These are phyloP conservation scores for Myotis davidii DNA, from an alignment of 2,113 vertebrate species.

Conservation along the genomic window DNA sequence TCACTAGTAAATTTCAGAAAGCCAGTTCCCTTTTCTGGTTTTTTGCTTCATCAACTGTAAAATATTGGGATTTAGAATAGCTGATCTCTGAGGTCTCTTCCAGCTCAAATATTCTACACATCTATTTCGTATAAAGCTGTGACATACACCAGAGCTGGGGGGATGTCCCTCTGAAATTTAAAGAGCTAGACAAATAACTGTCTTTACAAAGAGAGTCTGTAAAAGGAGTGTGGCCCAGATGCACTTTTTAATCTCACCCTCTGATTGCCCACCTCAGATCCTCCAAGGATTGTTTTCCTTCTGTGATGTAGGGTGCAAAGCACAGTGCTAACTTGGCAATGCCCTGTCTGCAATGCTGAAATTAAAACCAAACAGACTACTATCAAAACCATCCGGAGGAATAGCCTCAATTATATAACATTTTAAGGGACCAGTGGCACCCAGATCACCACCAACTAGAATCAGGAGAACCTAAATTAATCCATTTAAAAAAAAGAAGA, in stretches of 20 bases:
- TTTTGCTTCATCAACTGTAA: conserved; percentile 9
- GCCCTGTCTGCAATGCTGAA: neutral
- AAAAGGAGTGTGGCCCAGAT: neutral
- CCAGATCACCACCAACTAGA: conserved; percentile 61
- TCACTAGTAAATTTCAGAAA: conserved; percentile 10
- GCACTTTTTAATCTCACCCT: neutral
- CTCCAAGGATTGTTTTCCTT: neutral
- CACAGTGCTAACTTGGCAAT: neutral
- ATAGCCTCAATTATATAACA: neutral
- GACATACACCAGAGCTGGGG: neutral
- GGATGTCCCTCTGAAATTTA: neutral
- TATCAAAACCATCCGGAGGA: conserved; percentile 31
- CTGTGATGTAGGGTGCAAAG: neutral
- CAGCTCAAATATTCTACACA: neutral
- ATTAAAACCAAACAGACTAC: conserved; percentile 57
- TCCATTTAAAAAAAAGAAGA: conserved; percentile 23
- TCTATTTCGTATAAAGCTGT: neutral
- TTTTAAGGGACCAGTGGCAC: conserved; percentile 15
- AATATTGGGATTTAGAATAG: neutral
- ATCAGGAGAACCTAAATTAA: neutral
- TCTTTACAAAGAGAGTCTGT: neutral
- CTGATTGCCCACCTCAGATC: neutral
- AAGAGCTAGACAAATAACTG: neutral
- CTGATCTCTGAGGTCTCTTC: neutral
- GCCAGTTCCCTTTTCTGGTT: neutral